phyloP scores from a whole-genome alignment of 1,140 invertebrate species.

The Littorina saxatilis region DNA sequence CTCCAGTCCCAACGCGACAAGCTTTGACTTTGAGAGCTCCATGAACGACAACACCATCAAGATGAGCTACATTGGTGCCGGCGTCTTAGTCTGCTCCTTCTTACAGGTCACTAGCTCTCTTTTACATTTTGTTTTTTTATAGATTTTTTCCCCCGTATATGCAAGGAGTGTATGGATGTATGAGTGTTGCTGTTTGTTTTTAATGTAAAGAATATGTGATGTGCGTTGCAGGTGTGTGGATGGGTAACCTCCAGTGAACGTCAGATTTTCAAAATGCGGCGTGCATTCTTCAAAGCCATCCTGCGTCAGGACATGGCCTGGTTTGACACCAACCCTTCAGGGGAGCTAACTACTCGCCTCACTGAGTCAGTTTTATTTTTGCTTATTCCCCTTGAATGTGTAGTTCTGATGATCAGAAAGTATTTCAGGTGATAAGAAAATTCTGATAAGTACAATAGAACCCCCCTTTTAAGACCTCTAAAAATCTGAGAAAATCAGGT shows the following conservation, averaged over 20 bases:
- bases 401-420: too few species aligned
- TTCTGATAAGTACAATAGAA: too few species aligned
- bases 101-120: constrained; percentile 54
- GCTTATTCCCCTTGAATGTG: constrained; percentile 2
- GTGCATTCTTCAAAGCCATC: constrained; percentile 80
- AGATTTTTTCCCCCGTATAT: neutral
- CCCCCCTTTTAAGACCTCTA: too few species aligned
- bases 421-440: too few species aligned
- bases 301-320: constrained; percentile 92
- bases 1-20: neutral
- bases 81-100: constrained; percentile 55
- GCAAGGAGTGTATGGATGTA: too few species aligned
- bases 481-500: too few species aligned
- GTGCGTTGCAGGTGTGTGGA: constrained; percentile 55
- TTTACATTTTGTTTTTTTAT: too few species aligned
- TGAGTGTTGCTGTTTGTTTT: neutral
- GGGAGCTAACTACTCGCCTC: constrained; percentile 71
- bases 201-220: neutral
- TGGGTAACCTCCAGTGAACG: constrained; percentile 68
- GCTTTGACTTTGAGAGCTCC: constrained; percentile 51
- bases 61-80: constrained; percentile 61
- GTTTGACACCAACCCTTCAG: constrained; percentile 85
- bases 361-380: constrained; percentile 86
- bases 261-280: constrained; percentile 65
- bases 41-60: constrained; percentile 64